Base-by-base conservation (phyloP, 1,140 invertebrate genomes). In the Planococcus citri region DNA sequence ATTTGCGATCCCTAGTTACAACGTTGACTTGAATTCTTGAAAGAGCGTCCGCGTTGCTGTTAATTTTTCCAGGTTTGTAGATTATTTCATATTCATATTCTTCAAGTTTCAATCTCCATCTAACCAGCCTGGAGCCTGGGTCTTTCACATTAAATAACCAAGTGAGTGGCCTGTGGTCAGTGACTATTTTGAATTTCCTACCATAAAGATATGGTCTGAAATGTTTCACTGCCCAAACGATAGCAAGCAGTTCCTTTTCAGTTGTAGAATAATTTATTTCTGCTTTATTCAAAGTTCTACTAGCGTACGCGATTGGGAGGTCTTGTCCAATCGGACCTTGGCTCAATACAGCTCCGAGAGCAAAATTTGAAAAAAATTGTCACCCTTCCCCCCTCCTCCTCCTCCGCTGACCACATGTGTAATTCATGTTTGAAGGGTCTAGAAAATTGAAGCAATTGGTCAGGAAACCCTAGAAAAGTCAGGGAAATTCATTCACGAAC, bases 31-130 rank as follows among this genome's bases (percentile, higher is more conserved):
- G n/a, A n/a, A 27, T 37, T 22, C 70, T 12, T n/a, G 67, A 69
- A 4, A 69, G 17, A 21, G 38, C 51, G 20, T 71, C 78, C 0
- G 76, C 78, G 57, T 77, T 76, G 1, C 69, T 71, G 68, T 79
- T 78, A 29, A 72, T 38, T 70, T 72, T 76, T 3, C 78, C 78
- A 33, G 75, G 68, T 73, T 78, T 77, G 72, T 82, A 79, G n/a
- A 75, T 70, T 10, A 82, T 76, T 67, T 79, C 73, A 71, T 77
- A 79, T 24, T 79, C 72, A 73, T 79, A 83, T 70, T 81, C 78
- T 73, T 81, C 79, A 29, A 84, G 70, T 72, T 78, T 75, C 8
- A 83, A 27, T 68, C 78, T 71, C 83, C 83, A 85, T n/a, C 81
- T 72, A 1, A 79, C 75, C 21, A 84, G 72, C 73, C 79, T 73